These are phyloP conservation scores for Austrolebias charrua DNA, from an alignment of 2,797 vertebrate species.

Conservation along the genomic window DNA sequence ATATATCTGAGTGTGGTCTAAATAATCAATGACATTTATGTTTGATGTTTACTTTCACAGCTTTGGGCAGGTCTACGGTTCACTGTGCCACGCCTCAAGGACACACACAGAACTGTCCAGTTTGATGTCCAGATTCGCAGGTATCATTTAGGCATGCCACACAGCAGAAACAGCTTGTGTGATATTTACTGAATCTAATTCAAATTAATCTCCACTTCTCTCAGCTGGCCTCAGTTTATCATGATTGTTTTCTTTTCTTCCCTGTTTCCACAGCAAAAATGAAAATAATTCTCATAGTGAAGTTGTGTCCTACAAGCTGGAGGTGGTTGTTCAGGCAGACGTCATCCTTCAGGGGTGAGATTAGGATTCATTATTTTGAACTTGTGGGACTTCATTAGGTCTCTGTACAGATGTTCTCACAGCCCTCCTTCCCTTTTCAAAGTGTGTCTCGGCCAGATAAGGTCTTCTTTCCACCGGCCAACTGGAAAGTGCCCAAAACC, in stretches of 20 bases:
- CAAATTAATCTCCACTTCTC: background rate
- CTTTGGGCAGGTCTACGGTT: conserved; percentile 90
- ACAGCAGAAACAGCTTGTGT: background rate
- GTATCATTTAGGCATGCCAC: conserved; percentile 55
- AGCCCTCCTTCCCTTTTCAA: conserved; percentile 50
- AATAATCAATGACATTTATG: conserved; percentile 20
- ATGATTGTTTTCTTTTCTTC: conserved; percentile 5
- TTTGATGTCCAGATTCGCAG: conserved; percentile 93
- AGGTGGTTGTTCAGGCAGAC: conserved; percentile 84
- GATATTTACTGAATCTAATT: background rate
- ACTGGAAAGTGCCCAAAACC: conserved; percentile 81
- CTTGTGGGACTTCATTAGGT: conserved; percentile 31
- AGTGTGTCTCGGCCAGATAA: conserved; percentile 89
- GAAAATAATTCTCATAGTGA: conserved; percentile 94
- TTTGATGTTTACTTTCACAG: conserved; percentile 63
- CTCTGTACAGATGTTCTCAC: conserved; percentile 34
- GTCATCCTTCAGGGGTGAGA: conserved; percentile 89
- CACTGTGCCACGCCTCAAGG: conserved; percentile 85
- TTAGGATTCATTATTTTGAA: conserved; percentile 41
- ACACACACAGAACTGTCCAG: conserved; percentile 85
- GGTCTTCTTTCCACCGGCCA: conserved; percentile 82
- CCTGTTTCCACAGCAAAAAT: conserved; percentile 85
- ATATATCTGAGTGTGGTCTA: background rate
- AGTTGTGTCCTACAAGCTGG: conserved; percentile 80
- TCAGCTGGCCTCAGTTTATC: conserved; percentile 19